Evolutionary conservation across 2,888 invertebrate genomes (phyloP), one percentile per base, ranked within the genome.

Genomic region (Caprella mutica): DNA sequence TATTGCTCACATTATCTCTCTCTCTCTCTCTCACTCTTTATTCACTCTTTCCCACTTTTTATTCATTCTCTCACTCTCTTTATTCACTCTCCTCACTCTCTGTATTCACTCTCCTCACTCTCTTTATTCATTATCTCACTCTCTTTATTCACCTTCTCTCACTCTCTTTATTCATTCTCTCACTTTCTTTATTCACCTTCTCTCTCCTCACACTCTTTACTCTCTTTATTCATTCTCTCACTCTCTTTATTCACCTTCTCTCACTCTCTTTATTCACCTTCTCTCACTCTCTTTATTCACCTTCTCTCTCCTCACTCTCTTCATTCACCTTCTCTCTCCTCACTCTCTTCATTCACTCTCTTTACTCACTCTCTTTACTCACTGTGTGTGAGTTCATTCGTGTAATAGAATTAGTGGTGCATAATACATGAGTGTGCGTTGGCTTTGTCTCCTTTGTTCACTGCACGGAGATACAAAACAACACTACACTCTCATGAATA

Each of bases 61-160:
- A n/a, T 6, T 27, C 33, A 2, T 21, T 50, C 50, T 50, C 26
- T 50, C 24, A 27, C 50, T 50, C 24, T 27, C 50, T 50, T 21
- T 27, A 14, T 50, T 21, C 21, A 14, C 21, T 21, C 21, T 21
- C 21, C 50, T 27, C 50, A 27, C 27, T 50, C 27, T 27, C 23
- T 50, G 27, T 50, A 24, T 50, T 14, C 14, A 14, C 30, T 14
- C 30, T 29, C 17, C 50, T 50, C 50, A n/a, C 50, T 50, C 50
- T 26, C 50, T 50, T 30, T n/a, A n/a, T n/a, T n/a, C n/a, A n/a
- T n/a, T n/a, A n/a, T 50, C 50, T 27, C 50, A 27, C 50, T 50
- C 50, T 50, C 50, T 27, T 29, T 17, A 26, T 27, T 29, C n/a
- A n/a, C 27, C 30, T 23, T 44, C 21, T 44, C 24, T 44, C 44